phyloP scores from a whole-genome alignment of 53 echinoderm and acorn worm species.

The Echinarachnius parma region DNA sequence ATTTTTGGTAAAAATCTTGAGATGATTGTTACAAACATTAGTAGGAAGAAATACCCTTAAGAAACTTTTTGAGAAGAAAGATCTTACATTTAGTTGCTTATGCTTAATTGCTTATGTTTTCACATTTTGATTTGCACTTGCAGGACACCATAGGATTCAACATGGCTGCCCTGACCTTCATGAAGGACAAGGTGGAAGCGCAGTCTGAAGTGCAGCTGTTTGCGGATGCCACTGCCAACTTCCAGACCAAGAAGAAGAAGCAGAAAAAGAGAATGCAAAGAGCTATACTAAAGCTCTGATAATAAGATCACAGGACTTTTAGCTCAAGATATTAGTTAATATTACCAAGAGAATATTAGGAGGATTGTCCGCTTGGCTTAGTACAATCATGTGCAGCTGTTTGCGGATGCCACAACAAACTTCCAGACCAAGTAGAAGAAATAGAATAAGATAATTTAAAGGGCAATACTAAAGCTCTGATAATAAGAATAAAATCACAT shows the following conservation, averaged over 20 bases:
- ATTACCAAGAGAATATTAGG: too few relatives aligned
- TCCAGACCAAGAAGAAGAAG: slow-evolving; percentile 69
- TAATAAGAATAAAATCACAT: too few relatives aligned
- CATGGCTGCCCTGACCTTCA: slow-evolving; percentile 71
- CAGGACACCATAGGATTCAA: slow-evolving; percentile 98
- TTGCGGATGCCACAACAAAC: slow-evolving; percentile 80
- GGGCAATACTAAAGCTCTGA: slow-evolving; percentile 41
- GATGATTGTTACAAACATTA: too few relatives aligned
- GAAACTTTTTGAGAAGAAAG: too few relatives aligned
- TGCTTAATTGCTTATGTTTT: too few relatives aligned
- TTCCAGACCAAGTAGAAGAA: slow-evolving; percentile 70
- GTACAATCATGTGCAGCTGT: slow-evolving; percentile 88
- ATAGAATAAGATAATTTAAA: slow-evolving; percentile 54
- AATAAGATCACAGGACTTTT: too few relatives aligned
- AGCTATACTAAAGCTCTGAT: slow-evolving; percentile 40
- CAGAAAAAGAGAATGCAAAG: slow-evolving; percentile 56
- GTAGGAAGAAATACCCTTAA: too few relatives aligned
- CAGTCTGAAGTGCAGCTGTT: slow-evolving; percentile 76
- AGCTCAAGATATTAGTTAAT: too few relatives aligned
- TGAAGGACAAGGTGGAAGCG: slow-evolving; percentile 73
- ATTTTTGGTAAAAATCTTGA: too few relatives aligned
- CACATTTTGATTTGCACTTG: not conserved
- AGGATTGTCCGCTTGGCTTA: too few relatives aligned
- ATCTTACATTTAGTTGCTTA: too few relatives aligned
- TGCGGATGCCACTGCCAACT: slow-evolving; percentile 77